Base-by-base conservation (phyloP, 1,140 invertebrate species). In the Adoxophyes honmai region DNA sequence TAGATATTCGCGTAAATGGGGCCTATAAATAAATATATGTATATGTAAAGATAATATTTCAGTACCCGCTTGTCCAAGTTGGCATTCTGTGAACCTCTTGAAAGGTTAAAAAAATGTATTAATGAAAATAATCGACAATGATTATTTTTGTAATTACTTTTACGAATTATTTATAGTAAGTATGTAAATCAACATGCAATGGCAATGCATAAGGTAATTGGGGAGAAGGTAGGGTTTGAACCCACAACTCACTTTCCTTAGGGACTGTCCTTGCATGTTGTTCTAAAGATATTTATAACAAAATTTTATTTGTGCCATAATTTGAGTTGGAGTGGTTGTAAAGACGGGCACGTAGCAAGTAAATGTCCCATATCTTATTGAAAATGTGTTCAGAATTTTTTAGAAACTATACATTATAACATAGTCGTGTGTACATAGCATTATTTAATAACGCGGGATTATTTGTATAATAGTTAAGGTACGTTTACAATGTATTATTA, bases 331-430 rank as follows among this genome's bases (percentile, higher is more conserved):
- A 59, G 44, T 34, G 53, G 60, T 33, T 60, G 59, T 28, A 55
- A 55, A 55, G 48, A 34, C 36, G 64, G 54, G 61, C 62, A 68
- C 59, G 59, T 68, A 65, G 57, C 51, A 33, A 55, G 37, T 62
- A 66, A 59, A 64, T 53, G 64, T 68, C 76, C 75, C 81, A 87
- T 83, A 85, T 85, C 78, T 84, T 81, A 81, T 78, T 75, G 60
- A 84, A 71, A 83, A 86, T 86, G 82, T 86, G 82, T 86, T 86
- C 82, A 83, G 65, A 76, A 68, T 58, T 75, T 80, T 78, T 83
- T 81, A 78, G 71, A 76, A 72, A 63, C 64, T 75, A 75, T 67
- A 68, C 70, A 73, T 60, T 66, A 67, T 59, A 57, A 66, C 53
- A 70, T 68, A 75, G 69, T 59, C 63, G 67, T 75, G 66, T 85